These are phyloP conservation scores for Tetraodon nigroviridis DNA, from an alignment of 2,113 vertebrate genomes.

Conservation along the genomic window DNA sequence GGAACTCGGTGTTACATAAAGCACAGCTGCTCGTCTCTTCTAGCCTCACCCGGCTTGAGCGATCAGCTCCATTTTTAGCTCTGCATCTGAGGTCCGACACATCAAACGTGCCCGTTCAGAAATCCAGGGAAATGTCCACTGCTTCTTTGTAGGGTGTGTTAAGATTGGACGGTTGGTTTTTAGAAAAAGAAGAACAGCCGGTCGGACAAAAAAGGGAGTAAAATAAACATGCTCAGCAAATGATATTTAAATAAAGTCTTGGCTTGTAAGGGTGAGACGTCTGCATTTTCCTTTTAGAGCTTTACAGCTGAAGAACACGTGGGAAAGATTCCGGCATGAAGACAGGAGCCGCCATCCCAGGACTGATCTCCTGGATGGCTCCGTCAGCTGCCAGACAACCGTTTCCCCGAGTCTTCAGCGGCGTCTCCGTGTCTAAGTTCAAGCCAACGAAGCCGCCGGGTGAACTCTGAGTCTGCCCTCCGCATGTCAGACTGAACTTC, in stretches of 20 bases:
- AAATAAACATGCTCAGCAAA: conserved; percentile 27
- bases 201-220: conserved; percentile 7
- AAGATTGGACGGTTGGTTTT: conserved; percentile 42
- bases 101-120: conserved; percentile 39
- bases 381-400: conserved; percentile 49
- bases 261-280: background rate
- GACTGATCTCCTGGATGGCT: conserved; percentile 20
- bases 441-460: conserved; percentile 23
- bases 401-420: conserved; percentile 17
- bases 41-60: conserved; percentile 16
- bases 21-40: conserved; percentile 65
- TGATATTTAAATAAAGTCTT: conserved; percentile 5
- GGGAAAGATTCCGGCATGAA: conserved; percentile 4
- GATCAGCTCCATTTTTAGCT: conserved; percentile 66
- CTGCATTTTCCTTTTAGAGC: background rate
- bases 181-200: conserved; percentile 14
- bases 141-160: background rate
- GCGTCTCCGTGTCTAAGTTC: conserved; percentile 8
- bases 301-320: conserved; percentile 11
- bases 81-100: conserved; percentile 14
- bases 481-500: conserved; percentile 45
- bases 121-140: conserved; percentile 37
- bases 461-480: conserved; percentile 3
- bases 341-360: conserved; percentile 1
- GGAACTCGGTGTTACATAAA: conserved; percentile 61